phyloP scores from a whole-genome alignment of 2,113 vertebrate genomes.

The Anolis sagrei region DNA sequence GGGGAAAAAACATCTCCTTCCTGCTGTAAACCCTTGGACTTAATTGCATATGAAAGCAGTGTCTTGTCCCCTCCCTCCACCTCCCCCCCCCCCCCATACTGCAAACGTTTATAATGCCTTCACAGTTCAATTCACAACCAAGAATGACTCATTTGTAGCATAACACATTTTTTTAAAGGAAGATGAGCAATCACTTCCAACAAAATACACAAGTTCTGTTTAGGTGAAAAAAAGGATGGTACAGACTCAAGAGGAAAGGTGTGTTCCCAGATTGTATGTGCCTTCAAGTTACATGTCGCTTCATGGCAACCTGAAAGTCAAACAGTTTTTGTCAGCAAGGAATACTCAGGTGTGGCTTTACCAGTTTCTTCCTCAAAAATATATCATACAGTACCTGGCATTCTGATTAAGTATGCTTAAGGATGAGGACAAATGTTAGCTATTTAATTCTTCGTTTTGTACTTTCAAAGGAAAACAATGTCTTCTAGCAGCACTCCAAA shows the following conservation, averaged over 20 bases:
- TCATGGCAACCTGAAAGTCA: no score
- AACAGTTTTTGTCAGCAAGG: no score
- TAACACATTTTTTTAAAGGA: not conserved
- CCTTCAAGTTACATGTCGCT: no score
- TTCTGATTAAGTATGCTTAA: no score
- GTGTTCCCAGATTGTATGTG: not conserved
- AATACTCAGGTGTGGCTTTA: no score
- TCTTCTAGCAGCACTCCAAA: no score
- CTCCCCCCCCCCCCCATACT: not conserved
- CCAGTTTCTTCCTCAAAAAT: no score
- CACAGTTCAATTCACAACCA: conserved; percentile 10
- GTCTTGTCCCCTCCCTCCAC: not conserved
- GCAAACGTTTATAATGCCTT: conserved; percentile 5
- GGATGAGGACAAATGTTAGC: no score
- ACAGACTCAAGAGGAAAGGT: not conserved
- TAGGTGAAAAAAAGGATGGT: not conserved
- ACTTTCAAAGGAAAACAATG: no score
- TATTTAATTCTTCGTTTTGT: no score
- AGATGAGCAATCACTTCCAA: not conserved
- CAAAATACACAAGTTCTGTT: not conserved
- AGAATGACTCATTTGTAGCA: not conserved
- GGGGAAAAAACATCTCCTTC: not conserved
- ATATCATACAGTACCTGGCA: no score
- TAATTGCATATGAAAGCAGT: conserved; percentile 7
- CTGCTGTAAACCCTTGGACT: conserved; percentile 8